Base-by-base conservation (phyloP, 2,113 vertebrate species). In the Turdus rufiventris region DNA sequence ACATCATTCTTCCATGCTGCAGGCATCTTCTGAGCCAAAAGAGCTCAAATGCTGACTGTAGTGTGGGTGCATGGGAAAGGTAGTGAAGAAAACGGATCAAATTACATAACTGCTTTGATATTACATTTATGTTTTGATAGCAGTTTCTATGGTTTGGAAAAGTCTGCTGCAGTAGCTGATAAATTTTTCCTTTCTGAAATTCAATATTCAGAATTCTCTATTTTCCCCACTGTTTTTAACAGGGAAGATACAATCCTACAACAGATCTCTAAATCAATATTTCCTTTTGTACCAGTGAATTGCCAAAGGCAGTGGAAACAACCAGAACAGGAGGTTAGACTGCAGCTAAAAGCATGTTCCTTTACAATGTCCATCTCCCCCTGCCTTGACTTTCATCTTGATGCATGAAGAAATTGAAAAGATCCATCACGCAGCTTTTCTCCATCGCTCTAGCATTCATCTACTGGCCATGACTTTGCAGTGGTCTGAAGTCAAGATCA, bases 211-310 rank as follows among this genome's bases (percentile, higher is more conserved):
- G 50, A 82, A 63, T 80, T 89, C 42, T 70, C 0, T 0, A 34
- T 72, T 72, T 76, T 91, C 54, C 33, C 20, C 12, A 8, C 38
- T 88, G 54, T 65, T 47, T 71, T 83, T 83, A 83, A 36, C 29
- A 51, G 10, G 20, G 16, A 85, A 68, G 48, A 63, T 63, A 58
- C 26, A 67, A 45, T 26, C 10, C 17, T 28, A n/a, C 0, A 0
- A 60, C 24, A 79, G 34, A 43, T 56, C 26, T 91, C 45, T 19
- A 34, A 45, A 45, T 63, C 43, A 48, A 3, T 92, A 66, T 82
- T 82, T 90, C 26, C 38, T 85, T 92, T 88, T 60, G n/a, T 62
- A 73, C 38, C 15, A 71, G 45, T 36, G 60, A 80, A 38, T 57
- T 86, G 63, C 67, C 60, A 72, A 85, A 91, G 42, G 56, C 63